These are phyloP conservation scores for Mormoops blainvillei DNA, from an alignment of 2,113 vertebrate genomes.

Conservation along the genomic window DNA sequence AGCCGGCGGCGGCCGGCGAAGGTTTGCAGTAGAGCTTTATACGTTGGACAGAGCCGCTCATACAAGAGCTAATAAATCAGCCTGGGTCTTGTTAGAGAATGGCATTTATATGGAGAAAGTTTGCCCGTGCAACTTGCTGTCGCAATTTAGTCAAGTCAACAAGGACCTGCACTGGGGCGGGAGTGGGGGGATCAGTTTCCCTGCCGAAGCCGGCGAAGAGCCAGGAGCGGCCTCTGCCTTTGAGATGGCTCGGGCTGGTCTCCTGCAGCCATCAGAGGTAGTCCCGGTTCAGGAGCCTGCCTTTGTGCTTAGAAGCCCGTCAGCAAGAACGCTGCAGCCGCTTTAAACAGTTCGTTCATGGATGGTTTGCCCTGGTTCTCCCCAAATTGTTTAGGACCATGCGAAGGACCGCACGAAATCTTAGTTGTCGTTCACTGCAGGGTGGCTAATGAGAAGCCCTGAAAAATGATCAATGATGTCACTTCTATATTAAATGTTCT, in stretches of 20 bases:
- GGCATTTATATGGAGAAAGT: background rate
- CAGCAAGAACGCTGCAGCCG: background rate
- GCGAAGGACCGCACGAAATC: too few species aligned
- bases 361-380: background rate
- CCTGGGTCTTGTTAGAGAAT: background rate
- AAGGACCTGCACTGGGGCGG: background rate
- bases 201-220: background rate
- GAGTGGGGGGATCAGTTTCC: background rate
- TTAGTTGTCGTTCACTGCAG: background rate
- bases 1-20: background rate
- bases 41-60: background rate
- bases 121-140: background rate
- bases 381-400: background rate
- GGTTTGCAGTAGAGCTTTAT: background rate
- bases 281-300: background rate
- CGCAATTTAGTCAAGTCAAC: slow-evolving; percentile 19
- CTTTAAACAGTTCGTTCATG: background rate
- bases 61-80: background rate
- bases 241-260: background rate
- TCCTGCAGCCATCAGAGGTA: background rate
- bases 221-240: background rate
- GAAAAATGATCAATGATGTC: background rate
- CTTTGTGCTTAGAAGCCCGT: background rate
- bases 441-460: background rate
- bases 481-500: background rate